Evolutionary conservation across 2,113 vertebrate species (phyloP).

Genomic region (Centropristis striata): DNA sequence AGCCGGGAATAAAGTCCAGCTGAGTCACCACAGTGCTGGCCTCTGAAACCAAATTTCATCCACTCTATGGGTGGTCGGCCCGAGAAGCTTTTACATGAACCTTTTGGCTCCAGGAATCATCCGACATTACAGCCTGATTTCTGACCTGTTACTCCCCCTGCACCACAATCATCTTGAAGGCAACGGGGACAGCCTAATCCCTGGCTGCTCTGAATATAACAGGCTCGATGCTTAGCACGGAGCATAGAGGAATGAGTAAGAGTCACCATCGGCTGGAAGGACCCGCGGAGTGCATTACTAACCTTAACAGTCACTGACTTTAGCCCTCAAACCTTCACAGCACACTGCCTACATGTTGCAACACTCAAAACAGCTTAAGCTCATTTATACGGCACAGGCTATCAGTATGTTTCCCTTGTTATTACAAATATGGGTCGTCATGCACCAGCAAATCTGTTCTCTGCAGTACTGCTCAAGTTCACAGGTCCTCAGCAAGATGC

Average conservation of each 20-base stretch:
- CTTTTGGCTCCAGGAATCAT: constrained; percentile 9
- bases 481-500: constrained; percentile 35
- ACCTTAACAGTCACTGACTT: constrained; percentile 22
- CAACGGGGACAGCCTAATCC: constrained; percentile 11
- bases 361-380: not conserved
- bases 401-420: not conserved
- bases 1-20: not conserved
- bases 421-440: constrained; percentile 17
- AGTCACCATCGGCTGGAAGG: not conserved
- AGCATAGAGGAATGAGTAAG: not conserved
- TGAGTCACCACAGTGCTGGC: not conserved
- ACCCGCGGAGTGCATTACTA: not conserved
- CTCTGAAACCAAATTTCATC: not conserved
- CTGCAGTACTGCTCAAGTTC: constrained; percentile 20
- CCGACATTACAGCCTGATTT: constrained; percentile 12
- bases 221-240: not conserved
- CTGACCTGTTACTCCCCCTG: constrained; percentile 6
- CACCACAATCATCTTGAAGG: constrained; percentile 27
- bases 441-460: constrained; percentile 23
- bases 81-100: not conserved
- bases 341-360: constrained; percentile 8
- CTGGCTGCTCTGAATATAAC: constrained; percentile 14
- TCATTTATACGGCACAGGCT: not conserved
- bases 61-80: not conserved
- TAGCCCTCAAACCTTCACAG: constrained; percentile 18